Percentiles rank a stretch among this genome's conserved stretches.
Conservation (phyloP, 2,797 vertebrate genomes). For the Hyperoplus immaculatus region DNA sequence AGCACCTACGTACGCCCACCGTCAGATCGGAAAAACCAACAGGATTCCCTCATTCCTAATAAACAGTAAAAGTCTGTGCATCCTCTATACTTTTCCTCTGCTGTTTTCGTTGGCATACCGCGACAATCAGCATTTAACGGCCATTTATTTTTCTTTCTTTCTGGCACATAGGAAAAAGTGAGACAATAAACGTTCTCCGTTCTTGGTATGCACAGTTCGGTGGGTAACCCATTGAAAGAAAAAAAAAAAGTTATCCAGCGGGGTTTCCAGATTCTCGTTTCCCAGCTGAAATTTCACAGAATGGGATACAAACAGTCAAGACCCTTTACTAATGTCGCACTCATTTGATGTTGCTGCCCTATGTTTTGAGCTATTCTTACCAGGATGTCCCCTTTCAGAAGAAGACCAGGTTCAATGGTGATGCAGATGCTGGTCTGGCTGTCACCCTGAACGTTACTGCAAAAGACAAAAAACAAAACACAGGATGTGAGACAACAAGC, state of each 20-base stretch:
- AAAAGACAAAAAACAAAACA: slow-evolving; percentile 7
- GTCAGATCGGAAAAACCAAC: slow-evolving; percentile 42
- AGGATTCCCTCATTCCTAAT: slow-evolving; percentile 54
- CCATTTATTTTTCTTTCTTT: slow-evolving; percentile 3
- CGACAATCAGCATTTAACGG: not conserved
- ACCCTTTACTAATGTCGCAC: not conserved
- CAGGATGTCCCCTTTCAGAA: slow-evolving; percentile 97
- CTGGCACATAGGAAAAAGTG: not conserved
- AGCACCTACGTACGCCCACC: not conserved
- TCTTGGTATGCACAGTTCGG: not conserved
- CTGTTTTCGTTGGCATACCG: slow-evolving; percentile 12
- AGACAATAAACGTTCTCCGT: slow-evolving; percentile 36
- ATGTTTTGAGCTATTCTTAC: slow-evolving; percentile 88
- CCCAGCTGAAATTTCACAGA: not conserved
- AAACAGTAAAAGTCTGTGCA: slow-evolving; percentile 19
- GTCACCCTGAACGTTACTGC: slow-evolving; percentile 95
- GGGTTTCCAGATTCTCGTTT: not conserved
- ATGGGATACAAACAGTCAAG: not conserved
- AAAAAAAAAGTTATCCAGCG: not conserved
- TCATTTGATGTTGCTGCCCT: not conserved
- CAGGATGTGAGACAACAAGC: slow-evolving; percentile 14
- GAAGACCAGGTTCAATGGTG: slow-evolving; percentile 95
- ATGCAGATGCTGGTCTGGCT: slow-evolving; percentile 98
- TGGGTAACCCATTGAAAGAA: not conserved
- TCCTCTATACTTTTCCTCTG: slow-evolving; percentile 13